phyloP scores from a whole-genome alignment of 1,140 invertebrate species.

The Leptinotarsa texana region DNA sequence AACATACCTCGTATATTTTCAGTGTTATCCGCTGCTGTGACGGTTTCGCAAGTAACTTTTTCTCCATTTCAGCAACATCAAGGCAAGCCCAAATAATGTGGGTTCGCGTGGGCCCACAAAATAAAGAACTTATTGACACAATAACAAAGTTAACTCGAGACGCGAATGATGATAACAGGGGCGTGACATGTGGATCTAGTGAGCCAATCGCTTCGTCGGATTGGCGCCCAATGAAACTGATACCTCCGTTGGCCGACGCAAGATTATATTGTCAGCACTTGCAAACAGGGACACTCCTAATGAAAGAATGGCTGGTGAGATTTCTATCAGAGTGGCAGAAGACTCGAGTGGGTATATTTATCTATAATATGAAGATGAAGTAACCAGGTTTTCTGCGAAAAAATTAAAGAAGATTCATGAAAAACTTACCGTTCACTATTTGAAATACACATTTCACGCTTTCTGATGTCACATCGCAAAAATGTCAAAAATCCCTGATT shows the following conservation, averaged over 20 bases:
- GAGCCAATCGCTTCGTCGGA: slow-evolving; percentile 42
- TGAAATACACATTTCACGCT: too few relatives aligned
- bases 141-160: slow-evolving; percentile 24
- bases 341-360: background rate
- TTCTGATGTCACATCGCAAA: too few relatives aligned
- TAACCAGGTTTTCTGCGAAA: too few relatives aligned
- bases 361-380: too few relatives aligned
- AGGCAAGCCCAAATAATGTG: background rate
- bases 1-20: too few relatives aligned
- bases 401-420: background rate
- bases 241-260: slow-evolving; percentile 47
- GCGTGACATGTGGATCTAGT: slow-evolving; percentile 41
- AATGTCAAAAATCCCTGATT: too few relatives aligned
- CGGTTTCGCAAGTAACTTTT: too few relatives aligned
- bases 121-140: slow-evolving; percentile 11
- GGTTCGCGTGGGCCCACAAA: background rate
- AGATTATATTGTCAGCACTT: background rate
- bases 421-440: background rate
- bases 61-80: too few relatives aligned
- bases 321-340: background rate
- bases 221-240: slow-evolving; percentile 51
- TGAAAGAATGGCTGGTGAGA: background rate
- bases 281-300: background rate
- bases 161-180: slow-evolving; percentile 35
- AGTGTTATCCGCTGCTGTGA: too few relatives aligned